Evolutionary conservation across 2,888 invertebrate species (phyloP).

Genomic region (Mythimna albipuncta): DNA sequence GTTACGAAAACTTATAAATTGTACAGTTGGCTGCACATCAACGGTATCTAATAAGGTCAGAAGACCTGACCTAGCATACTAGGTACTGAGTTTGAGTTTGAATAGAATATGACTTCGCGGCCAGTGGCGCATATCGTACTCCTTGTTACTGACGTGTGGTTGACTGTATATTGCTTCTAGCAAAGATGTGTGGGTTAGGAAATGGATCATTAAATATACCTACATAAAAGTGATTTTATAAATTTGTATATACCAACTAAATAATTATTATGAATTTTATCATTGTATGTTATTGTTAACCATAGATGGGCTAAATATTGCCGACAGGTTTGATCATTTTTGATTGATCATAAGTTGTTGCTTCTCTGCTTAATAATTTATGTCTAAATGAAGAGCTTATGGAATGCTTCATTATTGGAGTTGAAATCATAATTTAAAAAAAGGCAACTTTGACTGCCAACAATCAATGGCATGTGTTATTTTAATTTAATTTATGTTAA

Average conservation of each 20-base stretch:
- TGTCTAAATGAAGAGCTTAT: conserved; percentile 30
- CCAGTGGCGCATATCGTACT: background rate
- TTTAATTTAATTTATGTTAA: conserved; percentile 45
- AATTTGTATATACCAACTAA: conserved; percentile 82
- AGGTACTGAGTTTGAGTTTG: background rate
- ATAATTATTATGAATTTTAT: conserved; percentile 59
- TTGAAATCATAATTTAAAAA: conserved; percentile 23
- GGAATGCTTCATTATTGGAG: conserved; percentile 24
- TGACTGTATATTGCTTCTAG: conserved; percentile 23
- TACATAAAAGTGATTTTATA: conserved; percentile 81
- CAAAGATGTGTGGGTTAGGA: conserved; percentile 34
- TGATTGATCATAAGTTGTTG: conserved; percentile 47
- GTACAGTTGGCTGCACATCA: background rate
- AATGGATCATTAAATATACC: conserved; percentile 63
- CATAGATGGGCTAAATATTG: conserved; percentile 43
- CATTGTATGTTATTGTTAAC: conserved; percentile 64
- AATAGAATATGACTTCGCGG: background rate
- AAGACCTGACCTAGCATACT: background rate
- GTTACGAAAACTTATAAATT: background rate
- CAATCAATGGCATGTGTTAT: conserved; percentile 49
- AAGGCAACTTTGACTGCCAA: conserved; percentile 24
- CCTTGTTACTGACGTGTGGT: background rate
- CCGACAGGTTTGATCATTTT: conserved; percentile 34
- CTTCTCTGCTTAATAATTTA: conserved; percentile 55
- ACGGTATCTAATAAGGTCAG: background rate